phyloP scores from a whole-genome alignment of 2,797 vertebrate genomes.

The Labeo calbasu region DNA sequence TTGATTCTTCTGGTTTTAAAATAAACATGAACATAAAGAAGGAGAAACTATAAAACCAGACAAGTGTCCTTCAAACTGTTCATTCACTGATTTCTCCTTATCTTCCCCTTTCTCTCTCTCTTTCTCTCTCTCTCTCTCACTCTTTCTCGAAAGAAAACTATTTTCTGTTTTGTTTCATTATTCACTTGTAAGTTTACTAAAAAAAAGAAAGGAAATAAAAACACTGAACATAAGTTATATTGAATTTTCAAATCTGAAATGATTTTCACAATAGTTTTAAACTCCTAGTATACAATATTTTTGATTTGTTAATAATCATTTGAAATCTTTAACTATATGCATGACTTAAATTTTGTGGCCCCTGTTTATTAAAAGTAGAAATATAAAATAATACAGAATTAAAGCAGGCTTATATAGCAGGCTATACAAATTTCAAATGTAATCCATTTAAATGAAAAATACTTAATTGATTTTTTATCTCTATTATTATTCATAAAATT shows the following conservation, averaged over 20 bases:
- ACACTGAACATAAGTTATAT: not conserved
- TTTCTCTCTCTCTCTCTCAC: not conserved
- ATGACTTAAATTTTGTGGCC: not conserved
- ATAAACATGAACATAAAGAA: constrained; percentile 59
- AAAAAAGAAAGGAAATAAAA: not conserved
- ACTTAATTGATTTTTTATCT: too few relatives aligned
- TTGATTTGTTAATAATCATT: not conserved
- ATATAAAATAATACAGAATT: not conserved
- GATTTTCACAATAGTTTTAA: not conserved
- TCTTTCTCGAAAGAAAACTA: not conserved
- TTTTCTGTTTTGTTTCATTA: not conserved
- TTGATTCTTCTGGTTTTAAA: constrained; percentile 66
- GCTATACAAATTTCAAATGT: not conserved
- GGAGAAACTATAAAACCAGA: constrained; percentile 49
- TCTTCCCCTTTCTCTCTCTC: constrained; percentile 3
- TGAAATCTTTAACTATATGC: not conserved
- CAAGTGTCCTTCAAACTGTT: constrained; percentile 56
- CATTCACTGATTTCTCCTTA: not conserved
- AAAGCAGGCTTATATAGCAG: not conserved
- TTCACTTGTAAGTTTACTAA: not conserved
- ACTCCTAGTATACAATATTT: not conserved
- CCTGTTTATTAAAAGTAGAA: not conserved
- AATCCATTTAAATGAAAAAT: too few relatives aligned
- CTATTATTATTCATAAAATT: not conserved
- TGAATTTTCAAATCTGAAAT: not conserved